Evolutionary conservation across 2,113 vertebrate genomes (phyloP).

Genomic region (Verasper variegatus): DNA sequence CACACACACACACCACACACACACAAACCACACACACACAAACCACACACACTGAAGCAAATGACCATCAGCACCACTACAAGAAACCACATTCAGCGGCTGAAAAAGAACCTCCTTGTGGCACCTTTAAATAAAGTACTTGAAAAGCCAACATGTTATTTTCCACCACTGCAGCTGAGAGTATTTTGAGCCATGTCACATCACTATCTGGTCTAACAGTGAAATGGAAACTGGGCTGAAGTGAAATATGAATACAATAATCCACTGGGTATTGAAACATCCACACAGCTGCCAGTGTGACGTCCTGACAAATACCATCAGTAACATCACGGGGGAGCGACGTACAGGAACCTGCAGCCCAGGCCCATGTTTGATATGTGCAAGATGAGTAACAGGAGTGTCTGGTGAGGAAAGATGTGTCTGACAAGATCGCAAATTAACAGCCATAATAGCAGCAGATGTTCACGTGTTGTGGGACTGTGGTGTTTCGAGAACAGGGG

Average conservation of each 20-base stretch:
- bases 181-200: too few species aligned
- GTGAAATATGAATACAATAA: too few species aligned
- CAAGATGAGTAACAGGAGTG: slow-evolving; percentile 39
- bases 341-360: background rate
- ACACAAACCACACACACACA: background rate
- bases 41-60: background rate
- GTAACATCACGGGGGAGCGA: slow-evolving; percentile 1
- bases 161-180: too few species aligned
- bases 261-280: too few species aligned
- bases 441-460: slow-evolving; percentile 45
- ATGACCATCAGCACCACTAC: background rate
- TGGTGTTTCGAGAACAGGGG: slow-evolving; percentile 21
- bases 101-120: too few species aligned
- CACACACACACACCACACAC: too few species aligned
- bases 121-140: background rate
- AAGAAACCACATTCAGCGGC: background rate
- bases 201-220: too few species aligned
- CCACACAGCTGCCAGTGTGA: slow-evolving; percentile 6
- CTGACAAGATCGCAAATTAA: slow-evolving; percentile 66
- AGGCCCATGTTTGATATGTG: background rate
- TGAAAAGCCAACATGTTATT: too few species aligned
- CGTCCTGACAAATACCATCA: slow-evolving; percentile 5
- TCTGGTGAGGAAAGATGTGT: slow-evolving; percentile 48
- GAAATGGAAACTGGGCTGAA: too few species aligned
- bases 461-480: slow-evolving; percentile 15